Evolutionary conservation across 2,113 vertebrate genomes (phyloP).

Genomic region (Semicossyphus pulcher): DNA sequence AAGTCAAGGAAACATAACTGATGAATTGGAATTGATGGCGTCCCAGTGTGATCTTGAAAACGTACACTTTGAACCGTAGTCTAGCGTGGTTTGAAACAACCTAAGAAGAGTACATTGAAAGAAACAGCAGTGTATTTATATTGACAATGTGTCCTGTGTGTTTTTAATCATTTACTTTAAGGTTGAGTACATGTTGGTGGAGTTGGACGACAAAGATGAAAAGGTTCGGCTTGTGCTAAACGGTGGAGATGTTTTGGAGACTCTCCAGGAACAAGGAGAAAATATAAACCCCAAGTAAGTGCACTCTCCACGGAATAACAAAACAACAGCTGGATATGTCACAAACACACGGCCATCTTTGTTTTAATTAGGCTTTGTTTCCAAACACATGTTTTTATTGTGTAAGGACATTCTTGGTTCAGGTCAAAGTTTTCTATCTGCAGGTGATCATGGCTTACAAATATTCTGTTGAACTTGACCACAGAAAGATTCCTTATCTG

Average conservation of each 20-base stretch:
- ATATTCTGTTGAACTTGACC: not conserved
- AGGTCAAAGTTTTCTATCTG: not conserved
- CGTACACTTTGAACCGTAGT: not conserved
- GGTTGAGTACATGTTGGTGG: constrained; percentile 98
- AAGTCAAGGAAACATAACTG: constrained; percentile 74
- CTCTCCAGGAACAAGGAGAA: constrained; percentile 94
- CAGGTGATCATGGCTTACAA: not conserved
- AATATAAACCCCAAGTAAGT: constrained; percentile 96
- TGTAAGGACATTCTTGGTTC: not conserved
- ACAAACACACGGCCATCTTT: not conserved
- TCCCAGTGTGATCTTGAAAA: constrained; percentile 43
- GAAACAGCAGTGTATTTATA: not conserved
- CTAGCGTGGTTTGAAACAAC: not conserved
- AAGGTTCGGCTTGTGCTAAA: constrained; percentile 89
- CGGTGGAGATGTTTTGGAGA: constrained; percentile 89
- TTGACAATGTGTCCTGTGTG: not conserved
- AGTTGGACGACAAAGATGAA: constrained; percentile 91
- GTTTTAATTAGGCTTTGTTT: not conserved
- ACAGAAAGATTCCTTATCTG: not conserved
- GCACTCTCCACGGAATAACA: not conserved
- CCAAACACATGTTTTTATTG: not conserved
- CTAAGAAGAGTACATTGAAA: not conserved
- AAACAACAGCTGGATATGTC: not conserved
- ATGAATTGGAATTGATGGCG: constrained; percentile 72
- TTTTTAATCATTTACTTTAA: constrained; percentile 63